Evolutionary conservation across 2,888 invertebrate species (phyloP).

Genomic region (Leistus spinibarbis): DNA sequence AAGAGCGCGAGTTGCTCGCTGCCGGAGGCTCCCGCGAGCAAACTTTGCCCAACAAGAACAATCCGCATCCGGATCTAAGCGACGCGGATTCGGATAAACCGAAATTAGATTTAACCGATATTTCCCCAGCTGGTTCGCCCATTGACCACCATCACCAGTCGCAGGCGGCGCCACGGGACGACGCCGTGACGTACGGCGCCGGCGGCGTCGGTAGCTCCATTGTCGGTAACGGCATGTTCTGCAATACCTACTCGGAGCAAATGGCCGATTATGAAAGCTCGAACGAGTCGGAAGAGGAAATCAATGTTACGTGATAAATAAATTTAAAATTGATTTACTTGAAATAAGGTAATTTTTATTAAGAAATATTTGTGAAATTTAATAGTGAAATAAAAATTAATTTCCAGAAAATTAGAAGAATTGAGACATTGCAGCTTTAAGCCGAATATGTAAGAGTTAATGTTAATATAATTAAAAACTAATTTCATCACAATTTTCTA

Average conservation of each 20-base stretch:
- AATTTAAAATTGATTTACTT: conserved; percentile 16
- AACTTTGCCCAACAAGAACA: conserved; percentile 95
- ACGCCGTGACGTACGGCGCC: background rate
- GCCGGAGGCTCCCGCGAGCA: conserved; percentile 94
- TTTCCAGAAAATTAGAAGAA: too few species aligned
- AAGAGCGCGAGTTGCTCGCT: conserved; percentile 92
- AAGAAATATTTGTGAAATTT: background rate
- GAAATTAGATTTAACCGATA: conserved; percentile 65
- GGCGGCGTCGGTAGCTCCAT: background rate
- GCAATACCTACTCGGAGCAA: conserved; percentile 1
- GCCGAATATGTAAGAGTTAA: background rate
- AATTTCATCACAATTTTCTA: background rate
- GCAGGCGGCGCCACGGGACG: conserved; percentile 7
- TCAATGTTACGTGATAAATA: conserved; percentile 83
- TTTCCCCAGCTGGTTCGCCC: conserved; percentile 59
- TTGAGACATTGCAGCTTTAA: background rate
- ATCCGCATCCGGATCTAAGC: conserved; percentile 92
- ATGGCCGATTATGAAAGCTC: conserved; percentile 21
- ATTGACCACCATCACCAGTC: conserved; percentile 49
- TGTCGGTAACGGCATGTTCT: conserved; percentile 8
- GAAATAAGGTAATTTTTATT: background rate
- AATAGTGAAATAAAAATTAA: too few species aligned
- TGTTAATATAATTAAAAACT: background rate
- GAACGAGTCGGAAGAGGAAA: conserved; percentile 78
- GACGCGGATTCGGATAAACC: conserved; percentile 85